Percentiles rank a stretch among this genome's conserved stretches.
These are phyloP conservation scores for Anniella stebbinsi DNA, from an alignment of 2,797 vertebrate species.

Conservation along the genomic window DNA sequence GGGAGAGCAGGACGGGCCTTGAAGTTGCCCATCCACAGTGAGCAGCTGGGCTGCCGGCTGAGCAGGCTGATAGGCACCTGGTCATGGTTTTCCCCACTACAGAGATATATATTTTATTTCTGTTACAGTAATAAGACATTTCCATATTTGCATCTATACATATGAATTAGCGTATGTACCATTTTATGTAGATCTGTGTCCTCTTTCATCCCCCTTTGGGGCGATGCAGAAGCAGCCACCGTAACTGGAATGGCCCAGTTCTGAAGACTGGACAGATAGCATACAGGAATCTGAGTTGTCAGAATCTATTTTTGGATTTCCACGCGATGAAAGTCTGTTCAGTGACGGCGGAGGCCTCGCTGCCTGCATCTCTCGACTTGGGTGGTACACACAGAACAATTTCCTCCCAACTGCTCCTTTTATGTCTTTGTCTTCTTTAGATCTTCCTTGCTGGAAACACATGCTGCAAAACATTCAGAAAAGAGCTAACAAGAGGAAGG, in stretches of 20 bases:
- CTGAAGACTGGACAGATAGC: background rate
- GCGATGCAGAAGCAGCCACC: background rate
- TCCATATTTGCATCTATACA: too few species aligned
- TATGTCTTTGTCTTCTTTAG: background rate
- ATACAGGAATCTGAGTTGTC: background rate
- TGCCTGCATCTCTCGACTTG: background rate
- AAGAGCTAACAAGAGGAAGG: background rate
- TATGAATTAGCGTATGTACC: background rate
- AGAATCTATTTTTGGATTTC: background rate
- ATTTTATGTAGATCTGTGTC: background rate
- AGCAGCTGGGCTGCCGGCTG: background rate
- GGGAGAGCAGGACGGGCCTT: background rate
- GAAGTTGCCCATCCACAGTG: background rate
- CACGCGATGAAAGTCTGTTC: background rate
- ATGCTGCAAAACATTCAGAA: background rate
- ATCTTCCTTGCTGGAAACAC: background rate
- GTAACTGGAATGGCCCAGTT: background rate
- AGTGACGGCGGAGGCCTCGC: background rate
- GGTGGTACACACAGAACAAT: background rate
- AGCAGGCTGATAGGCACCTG: background rate
- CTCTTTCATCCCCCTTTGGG: background rate
- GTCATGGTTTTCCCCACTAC: background rate
- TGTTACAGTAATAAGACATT: too few species aligned
- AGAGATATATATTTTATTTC: too few species aligned
- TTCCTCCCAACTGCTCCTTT: background rate